These are phyloP conservation scores for Drosophila triauraria DNA, from an alignment of 1,140 invertebrate species.

Conservation along the genomic window DNA sequence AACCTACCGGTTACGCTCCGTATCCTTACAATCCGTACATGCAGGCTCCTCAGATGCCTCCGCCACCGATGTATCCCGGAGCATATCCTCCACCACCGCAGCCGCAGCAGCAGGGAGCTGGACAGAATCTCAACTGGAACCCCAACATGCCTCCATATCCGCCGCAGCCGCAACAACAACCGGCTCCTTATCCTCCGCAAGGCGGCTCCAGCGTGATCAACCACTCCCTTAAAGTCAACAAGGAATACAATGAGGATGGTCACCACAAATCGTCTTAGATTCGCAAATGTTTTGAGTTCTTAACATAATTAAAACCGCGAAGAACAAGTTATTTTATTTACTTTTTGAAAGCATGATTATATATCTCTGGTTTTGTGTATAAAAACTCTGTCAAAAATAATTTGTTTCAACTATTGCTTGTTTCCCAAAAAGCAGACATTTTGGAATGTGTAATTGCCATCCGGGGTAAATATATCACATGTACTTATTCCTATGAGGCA, in stretches of 20 bases:
- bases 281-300: not conserved
- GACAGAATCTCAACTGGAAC: conserved; percentile 5
- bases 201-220: conserved; percentile 59
- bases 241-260: conserved; percentile 64
- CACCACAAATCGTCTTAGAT: conserved; percentile 17
- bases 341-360: not conserved
- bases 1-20: conserved; percentile 3
- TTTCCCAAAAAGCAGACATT: not conserved
- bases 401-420: not conserved
- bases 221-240: conserved; percentile 69
- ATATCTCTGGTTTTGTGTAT: not conserved
- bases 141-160: conserved; percentile 19
- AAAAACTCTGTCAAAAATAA: no score
- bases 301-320: not conserved
- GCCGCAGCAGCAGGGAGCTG: not conserved
- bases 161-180: conserved; percentile 1
- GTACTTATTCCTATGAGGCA: conserved; percentile 1
- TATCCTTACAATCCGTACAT: conserved; percentile 34
- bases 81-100: conserved; percentile 9
- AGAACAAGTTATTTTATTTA: not conserved
- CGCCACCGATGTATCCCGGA: conserved; percentile 13
- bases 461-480: conserved; percentile 15
- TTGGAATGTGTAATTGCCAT: not conserved
- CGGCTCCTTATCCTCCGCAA: conserved; percentile 9
- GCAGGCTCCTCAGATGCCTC: conserved; percentile 9